A percentile compares a stretch with the other conserved stretches of the same genome.
These are phyloP conservation scores for Aulostomus chinensis DNA, from an alignment of 2,797 vertebrate species.

Conservation along the genomic window DNA sequence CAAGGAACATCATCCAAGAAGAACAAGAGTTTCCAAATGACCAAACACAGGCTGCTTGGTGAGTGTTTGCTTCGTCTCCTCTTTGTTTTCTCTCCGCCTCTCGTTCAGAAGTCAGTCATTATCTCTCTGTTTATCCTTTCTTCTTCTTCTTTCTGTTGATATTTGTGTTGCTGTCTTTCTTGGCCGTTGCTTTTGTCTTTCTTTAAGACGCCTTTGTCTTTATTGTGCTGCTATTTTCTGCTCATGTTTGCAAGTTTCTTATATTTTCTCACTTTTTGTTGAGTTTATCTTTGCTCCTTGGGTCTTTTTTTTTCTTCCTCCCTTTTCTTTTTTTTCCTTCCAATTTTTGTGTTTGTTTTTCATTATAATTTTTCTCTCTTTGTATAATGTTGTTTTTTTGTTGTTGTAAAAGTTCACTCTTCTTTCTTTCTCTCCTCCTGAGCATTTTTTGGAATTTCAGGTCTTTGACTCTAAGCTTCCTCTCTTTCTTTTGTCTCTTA, in stretches of 20 bases:
- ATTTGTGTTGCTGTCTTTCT: conserved; percentile 47
- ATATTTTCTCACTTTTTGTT: conserved; percentile 8
- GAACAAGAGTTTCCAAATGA: conserved; percentile 64
- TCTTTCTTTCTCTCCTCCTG: not conserved
- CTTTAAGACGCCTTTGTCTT: conserved; percentile 25
- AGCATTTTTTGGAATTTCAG: not conserved
- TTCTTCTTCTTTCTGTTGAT: conserved; percentile 27
- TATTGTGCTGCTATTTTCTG: conserved; percentile 13
- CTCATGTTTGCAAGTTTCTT: conserved; percentile 42
- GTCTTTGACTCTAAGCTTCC: not conserved
- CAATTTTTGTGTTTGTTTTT: not conserved
- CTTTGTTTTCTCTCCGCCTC: conserved; percentile 55
- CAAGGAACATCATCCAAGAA: conserved; percentile 60
- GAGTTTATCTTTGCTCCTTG: conserved; percentile 11
- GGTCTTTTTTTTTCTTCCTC: not conserved
- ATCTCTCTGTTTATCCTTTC: conserved; percentile 52
- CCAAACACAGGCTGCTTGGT: conserved; percentile 67
- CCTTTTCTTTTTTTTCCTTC: not conserved
- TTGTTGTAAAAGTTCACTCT: not conserved
- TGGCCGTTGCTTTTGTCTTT: conserved; percentile 25
- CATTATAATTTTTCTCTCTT: not conserved
- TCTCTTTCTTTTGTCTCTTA: not conserved
- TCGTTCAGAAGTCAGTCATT: conserved; percentile 43
- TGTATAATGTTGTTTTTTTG: no score
- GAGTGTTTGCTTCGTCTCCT: conserved; percentile 58